These are phyloP conservation scores for Molossus alvarezi DNA, from an alignment of 2,797 vertebrate genomes.

Conservation along the genomic window DNA sequence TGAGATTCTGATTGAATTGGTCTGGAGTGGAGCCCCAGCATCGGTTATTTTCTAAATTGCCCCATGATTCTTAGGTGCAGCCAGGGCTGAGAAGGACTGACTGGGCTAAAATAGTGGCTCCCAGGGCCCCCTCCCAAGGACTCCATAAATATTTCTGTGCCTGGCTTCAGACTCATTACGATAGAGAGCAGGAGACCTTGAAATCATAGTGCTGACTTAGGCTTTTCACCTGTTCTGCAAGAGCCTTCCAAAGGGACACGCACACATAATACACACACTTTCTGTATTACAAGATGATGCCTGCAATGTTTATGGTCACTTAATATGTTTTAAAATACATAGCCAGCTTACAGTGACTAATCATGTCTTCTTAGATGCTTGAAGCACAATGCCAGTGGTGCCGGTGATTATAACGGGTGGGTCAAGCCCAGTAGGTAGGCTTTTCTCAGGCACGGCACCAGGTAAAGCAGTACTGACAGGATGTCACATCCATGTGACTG, in stretches of 20 bases:
- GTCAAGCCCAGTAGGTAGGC: neutral
- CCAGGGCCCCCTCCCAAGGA: neutral
- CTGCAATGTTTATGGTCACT: constrained; percentile 38
- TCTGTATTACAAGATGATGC: constrained; percentile 26
- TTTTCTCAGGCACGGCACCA: neutral
- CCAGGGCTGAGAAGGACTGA: neutral
- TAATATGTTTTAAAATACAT: constrained; percentile 6
- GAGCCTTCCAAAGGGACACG: neutral
- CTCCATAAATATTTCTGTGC: constrained; percentile 28
- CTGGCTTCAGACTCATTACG: constrained; percentile 21
- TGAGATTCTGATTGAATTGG: neutral
- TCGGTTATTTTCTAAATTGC: neutral
- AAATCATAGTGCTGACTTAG: neutral
- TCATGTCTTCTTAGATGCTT: neutral
- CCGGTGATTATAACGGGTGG: neutral
- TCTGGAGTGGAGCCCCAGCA: neutral
- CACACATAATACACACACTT: neutral
- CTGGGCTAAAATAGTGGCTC: neutral
- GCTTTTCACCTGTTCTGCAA: neutral
- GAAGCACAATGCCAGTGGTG: neutral
- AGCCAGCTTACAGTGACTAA: neutral
- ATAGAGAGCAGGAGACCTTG: neutral
- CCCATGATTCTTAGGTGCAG: neutral
- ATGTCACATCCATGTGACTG: neutral
- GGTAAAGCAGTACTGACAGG: neutral